A percentile compares a stretch with the other conserved stretches of the same genome.
These are phyloP conservation scores for Diadegma fenestrale DNA, from an alignment of 2,888 invertebrate species.

Conservation along the genomic window DNA sequence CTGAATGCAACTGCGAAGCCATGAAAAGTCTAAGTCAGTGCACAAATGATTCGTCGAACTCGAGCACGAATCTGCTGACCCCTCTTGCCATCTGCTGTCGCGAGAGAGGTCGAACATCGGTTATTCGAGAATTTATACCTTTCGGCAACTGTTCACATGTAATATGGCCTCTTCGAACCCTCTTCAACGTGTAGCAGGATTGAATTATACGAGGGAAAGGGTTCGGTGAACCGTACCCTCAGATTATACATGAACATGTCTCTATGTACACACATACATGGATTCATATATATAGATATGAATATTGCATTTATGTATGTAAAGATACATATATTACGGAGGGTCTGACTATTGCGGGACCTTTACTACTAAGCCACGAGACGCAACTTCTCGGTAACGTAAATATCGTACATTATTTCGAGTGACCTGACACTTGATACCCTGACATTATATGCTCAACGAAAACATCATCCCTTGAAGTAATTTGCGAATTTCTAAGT, in stretches of 20 bases:
- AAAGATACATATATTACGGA: conserved; percentile 38
- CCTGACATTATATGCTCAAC: background rate
- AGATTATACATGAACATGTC: conserved; percentile 32
- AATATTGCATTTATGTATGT: conserved; percentile 5
- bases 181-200: conserved; percentile 46
- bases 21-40: conserved; percentile 49
- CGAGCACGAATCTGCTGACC: conserved; percentile 43
- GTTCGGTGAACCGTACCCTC: conserved; percentile 21
- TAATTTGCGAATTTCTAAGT: background rate
- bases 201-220: conserved; percentile 60
- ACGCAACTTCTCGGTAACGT: background rate
- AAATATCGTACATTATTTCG: conserved; percentile 19
- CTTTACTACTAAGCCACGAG: conserved; percentile 13
- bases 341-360: conserved; percentile 38
- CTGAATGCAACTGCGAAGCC: conserved; percentile 42
- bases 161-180: conserved; percentile 54
- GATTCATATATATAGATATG: background rate
- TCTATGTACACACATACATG: conserved; percentile 3
- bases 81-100: conserved; percentile 36
- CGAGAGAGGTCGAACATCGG: conserved; percentile 53
- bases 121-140: conserved; percentile 62
- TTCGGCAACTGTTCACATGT: conserved; percentile 52
- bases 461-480: background rate
- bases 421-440: conserved; percentile 5
- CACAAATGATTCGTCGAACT: conserved; percentile 53